phyloP scores from a whole-genome alignment of 2,888 invertebrate species.

The Cinara cedri region DNA sequence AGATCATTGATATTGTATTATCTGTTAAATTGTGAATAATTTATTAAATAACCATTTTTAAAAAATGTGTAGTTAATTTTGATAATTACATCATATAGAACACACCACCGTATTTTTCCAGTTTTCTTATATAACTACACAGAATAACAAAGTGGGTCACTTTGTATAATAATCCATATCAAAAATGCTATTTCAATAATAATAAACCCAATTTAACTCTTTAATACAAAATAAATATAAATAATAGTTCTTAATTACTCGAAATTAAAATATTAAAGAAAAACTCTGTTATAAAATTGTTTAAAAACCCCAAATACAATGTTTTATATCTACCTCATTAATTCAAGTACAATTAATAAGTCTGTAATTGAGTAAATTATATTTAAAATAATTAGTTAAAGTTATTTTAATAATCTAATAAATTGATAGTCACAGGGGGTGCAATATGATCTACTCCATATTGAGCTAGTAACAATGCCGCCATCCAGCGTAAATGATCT shows the following conservation, averaged over 20 bases:
- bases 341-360: not conserved
- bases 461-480: constrained; percentile 77
- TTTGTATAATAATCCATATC: not conserved
- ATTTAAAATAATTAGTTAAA: constrained; percentile 18
- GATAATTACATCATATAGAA: not conserved
- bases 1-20: constrained; percentile 24
- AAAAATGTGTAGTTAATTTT: constrained; percentile 3
- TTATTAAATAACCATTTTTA: constrained; percentile 28
- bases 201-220: not conserved
- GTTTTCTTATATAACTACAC: no score
- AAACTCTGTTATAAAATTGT: not conserved
- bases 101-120: no score
- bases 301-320: not conserved
- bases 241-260: not conserved
- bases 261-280: not conserved
- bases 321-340: not conserved
- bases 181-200: not conserved
- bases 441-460: constrained; percentile 64
- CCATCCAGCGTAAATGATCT: constrained; percentile 79
- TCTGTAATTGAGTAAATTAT: constrained; percentile 27
- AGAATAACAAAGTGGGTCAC: no score
- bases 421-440: constrained; percentile 57
- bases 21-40: not conserved
- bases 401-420: constrained; percentile 50
- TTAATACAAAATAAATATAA: constrained; percentile 1